Base-by-base conservation (phyloP, 2,797 vertebrate genomes). In the Distichodus sexfasciatus region DNA sequence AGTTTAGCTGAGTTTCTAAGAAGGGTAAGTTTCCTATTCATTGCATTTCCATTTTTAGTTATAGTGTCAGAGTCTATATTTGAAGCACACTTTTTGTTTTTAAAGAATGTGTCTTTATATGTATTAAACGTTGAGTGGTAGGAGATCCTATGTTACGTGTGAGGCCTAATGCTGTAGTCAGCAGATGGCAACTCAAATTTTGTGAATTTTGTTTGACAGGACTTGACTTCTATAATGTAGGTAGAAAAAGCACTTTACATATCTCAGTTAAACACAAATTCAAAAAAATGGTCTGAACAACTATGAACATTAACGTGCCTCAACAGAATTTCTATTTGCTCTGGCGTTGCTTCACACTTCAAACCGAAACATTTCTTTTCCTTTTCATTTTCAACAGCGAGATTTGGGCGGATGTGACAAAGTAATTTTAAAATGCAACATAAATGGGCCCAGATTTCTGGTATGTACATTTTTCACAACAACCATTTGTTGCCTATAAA, bases 381-480 rank as follows among this genome's bases (percentile, higher is more conserved):
- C n/a, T 69, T 41, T 15, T 61, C 6, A 66, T 61, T 12, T 44
- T 76, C 75, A 69, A 33, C 85, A 98, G 95, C 83, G 92, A 61
- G 93, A 86, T 57, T 88, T 94, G 40, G 84, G 84, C 2, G 95
- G 96, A 68, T 96, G 95, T 73, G 95, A 98, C 64, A 96, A 94
- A 79, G 89, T 91, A 0, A 92, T 96, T 48, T 69, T 86, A 77
- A 95, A 93, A 71, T 58, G 91, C 79, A 87, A 81, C 58, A 98
- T 98, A 31, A 92, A 70, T 1, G 96, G 96, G 7, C 86, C 87
- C 43, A 89, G 95, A 61, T 98, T 98, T 76, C 82, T 98, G 92
- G 96, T 98, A 86, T 94, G 96, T 84, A 74, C 33, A 6, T 41
- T 0, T 8, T 14, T 19, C 8, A 17, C 41, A 6, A 2, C n/a